Conservation (phyloP, 2,888 invertebrate genomes). For the Ferrisia virgata region DNA sequence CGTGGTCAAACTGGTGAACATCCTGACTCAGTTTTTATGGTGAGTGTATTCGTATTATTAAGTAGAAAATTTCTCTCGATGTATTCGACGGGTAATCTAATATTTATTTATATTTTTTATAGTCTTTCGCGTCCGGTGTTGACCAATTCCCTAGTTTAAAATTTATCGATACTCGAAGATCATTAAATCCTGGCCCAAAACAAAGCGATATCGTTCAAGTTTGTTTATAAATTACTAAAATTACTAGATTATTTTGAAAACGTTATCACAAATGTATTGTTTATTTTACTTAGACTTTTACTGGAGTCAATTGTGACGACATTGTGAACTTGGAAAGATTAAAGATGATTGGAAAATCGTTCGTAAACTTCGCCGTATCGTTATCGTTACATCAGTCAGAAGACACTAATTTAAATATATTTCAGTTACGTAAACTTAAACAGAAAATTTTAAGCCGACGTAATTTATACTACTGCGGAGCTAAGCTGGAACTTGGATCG, state of each 20-base stretch:
- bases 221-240: slow-evolving; percentile 12
- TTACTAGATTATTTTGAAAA: not conserved
- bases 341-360: slow-evolving; percentile 86
- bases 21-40: not conserved
- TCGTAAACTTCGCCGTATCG: slow-evolving; percentile 75
- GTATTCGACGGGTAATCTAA: no score
- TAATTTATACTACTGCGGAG: slow-evolving; percentile 77
- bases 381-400: slow-evolving; percentile 69
- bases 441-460: slow-evolving; percentile 73
- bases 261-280: not conserved
- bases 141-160: not conserved
- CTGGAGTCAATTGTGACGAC: slow-evolving; percentile 70
- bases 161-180: not conserved
- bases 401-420: slow-evolving; percentile 70
- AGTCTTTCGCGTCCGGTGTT: not conserved
- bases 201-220: slow-evolving; percentile 52
- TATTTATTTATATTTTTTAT: not conserved
- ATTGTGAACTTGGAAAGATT: slow-evolving; percentile 74
- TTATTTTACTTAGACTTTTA: slow-evolving; percentile 60
- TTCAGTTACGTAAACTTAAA: slow-evolving; percentile 72
- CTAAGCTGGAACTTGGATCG: slow-evolving; percentile 47
- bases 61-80: not conserved
- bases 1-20: not conserved
- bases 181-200: slow-evolving; percentile 50
- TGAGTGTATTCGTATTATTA: not conserved